Conservation (phyloP, 2,888 invertebrate species). For the Sinhomidia bicolor region DNA sequence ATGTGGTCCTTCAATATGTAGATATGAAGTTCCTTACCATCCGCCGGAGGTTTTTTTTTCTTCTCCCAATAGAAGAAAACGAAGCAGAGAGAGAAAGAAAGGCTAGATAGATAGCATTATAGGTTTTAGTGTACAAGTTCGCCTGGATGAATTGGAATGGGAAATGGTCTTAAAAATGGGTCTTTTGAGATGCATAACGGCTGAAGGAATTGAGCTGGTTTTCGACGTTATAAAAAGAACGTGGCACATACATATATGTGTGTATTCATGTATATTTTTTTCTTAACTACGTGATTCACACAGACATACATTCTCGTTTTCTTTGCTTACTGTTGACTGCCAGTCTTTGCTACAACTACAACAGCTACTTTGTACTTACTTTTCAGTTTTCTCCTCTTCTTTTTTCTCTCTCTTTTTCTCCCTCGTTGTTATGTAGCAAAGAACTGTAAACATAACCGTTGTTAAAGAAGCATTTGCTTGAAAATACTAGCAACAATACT, state of each 20-base stretch:
- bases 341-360: slow-evolving; percentile 11
- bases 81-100: neutral
- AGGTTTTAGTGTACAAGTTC: slow-evolving; percentile 44
- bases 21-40: neutral
- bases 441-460: slow-evolving; percentile 57
- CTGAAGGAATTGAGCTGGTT: slow-evolving; percentile 64
- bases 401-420: no score
- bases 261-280: slow-evolving; percentile 22
- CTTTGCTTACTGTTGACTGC: slow-evolving; percentile 39
- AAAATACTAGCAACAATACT: slow-evolving; percentile 27
- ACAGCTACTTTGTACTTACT: slow-evolving; percentile 29
- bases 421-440: slow-evolving; percentile 27
- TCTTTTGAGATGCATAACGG: slow-evolving; percentile 74
- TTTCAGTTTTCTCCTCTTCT: slow-evolving; percentile 29
- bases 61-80: neutral
- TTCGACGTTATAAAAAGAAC: slow-evolving; percentile 36
- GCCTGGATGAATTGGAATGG: slow-evolving; percentile 70
- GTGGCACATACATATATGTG: slow-evolving; percentile 4
- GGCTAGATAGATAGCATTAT: neutral
- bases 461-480: slow-evolving; percentile 7
- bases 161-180: slow-evolving; percentile 74
- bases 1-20: slow-evolving; percentile 26
- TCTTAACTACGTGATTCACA: slow-evolving; percentile 33
- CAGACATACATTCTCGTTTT: neutral
- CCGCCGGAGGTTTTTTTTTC: slow-evolving; percentile 24